phyloP scores from a whole-genome alignment of 2,888 invertebrate genomes.

The Mythimna impura region DNA sequence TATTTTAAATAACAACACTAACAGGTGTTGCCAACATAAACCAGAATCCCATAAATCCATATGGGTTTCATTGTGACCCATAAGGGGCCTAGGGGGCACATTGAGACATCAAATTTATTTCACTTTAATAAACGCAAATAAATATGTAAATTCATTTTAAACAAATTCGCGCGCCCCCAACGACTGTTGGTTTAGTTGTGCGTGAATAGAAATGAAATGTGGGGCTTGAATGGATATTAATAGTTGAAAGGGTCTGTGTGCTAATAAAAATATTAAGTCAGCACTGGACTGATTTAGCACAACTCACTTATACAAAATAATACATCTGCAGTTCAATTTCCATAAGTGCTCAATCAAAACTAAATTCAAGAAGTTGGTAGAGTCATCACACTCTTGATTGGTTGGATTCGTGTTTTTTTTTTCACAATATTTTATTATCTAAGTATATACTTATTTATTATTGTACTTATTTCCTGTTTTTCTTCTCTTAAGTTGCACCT shows the following conservation, averaged over 20 bases:
- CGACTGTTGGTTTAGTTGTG: slow-evolving; percentile 60
- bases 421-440: no score
- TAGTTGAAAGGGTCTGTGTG: slow-evolving; percentile 43
- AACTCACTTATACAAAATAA: slow-evolving; percentile 1
- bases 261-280: slow-evolving; percentile 62
- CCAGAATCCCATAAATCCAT: slow-evolving; percentile 53
- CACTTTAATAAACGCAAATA: slow-evolving; percentile 84
- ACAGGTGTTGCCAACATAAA: slow-evolving; percentile 65
- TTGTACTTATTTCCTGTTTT: no score
- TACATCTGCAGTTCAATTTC: no score
- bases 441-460: no score
- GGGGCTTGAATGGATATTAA: slow-evolving; percentile 56
- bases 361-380: no score
- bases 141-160: slow-evolving; percentile 77
- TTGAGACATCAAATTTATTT: slow-evolving; percentile 83
- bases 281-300: slow-evolving; percentile 10
- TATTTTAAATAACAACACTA: slow-evolving; percentile 31
- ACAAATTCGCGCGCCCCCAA: slow-evolving; percentile 59
- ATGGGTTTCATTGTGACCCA: slow-evolving; percentile 38
- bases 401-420: no score
- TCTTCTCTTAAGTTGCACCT: no score
- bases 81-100: slow-evolving; percentile 55
- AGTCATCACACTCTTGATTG: no score
- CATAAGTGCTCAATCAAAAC: not conserved
- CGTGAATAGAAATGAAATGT: slow-evolving; percentile 65